Percentiles rank a stretch among this genome's conserved stretches.
These are phyloP conservation scores for Sander vitreus DNA, from an alignment of 2,113 vertebrate species.

Conservation along the genomic window DNA sequence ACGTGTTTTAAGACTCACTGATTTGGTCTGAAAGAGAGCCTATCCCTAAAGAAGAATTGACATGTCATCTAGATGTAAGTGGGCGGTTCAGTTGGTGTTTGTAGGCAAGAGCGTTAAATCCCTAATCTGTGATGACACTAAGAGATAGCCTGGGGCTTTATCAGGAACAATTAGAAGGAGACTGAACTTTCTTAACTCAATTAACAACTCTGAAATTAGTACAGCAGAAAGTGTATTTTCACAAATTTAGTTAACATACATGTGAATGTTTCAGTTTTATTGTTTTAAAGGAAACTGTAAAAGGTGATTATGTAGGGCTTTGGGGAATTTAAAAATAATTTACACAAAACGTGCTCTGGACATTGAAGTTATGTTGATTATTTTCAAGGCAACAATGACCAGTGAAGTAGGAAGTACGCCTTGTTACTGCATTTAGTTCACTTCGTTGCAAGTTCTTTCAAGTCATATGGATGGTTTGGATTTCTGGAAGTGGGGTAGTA, in stretches of 20 bases:
- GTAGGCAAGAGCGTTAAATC: conserved; percentile 43
- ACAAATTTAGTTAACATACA: conserved; percentile 11
- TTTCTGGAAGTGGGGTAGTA: too few relatives aligned
- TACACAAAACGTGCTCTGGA: not conserved
- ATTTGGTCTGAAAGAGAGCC: not conserved
- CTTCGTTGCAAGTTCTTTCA: not conserved
- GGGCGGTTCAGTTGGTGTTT: conserved; percentile 18
- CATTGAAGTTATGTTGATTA: conserved; percentile 16
- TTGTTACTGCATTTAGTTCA: not conserved
- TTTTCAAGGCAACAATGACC: not conserved
- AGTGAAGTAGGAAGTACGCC: not conserved
- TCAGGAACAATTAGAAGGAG: conserved; percentile 36
- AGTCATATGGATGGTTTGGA: too few relatives aligned
- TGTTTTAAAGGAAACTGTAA: conserved; percentile 19
- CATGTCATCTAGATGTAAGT: conserved; percentile 32
- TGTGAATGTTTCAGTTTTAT: not conserved
- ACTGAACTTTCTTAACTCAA: conserved; percentile 29
- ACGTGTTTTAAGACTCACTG: not conserved
- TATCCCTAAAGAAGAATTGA: conserved; percentile 8
- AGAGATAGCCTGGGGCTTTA: conserved; percentile 44
- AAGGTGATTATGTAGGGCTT: conserved; percentile 3
- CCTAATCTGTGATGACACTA: conserved; percentile 49
- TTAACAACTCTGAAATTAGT: conserved; percentile 34
- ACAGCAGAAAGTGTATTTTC: conserved; percentile 14
- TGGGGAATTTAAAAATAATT: conserved; percentile 24